These are phyloP conservation scores for Machaerirhynchus nigripectus DNA, from an alignment of 2,113 vertebrate genomes.

Conservation along the genomic window DNA sequence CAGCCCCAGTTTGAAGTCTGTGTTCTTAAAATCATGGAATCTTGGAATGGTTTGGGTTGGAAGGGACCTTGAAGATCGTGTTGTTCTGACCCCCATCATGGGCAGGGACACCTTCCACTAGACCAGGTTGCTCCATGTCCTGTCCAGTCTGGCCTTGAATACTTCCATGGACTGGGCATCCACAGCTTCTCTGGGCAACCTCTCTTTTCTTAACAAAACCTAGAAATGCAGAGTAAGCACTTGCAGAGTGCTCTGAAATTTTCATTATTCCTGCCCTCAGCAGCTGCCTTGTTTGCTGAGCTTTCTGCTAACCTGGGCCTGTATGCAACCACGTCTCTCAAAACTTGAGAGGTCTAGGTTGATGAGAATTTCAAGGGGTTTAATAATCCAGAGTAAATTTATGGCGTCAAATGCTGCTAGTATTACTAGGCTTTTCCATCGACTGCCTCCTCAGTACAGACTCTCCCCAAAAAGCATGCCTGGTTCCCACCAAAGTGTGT, in stretches of 20 bases:
- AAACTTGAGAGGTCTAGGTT: background rate
- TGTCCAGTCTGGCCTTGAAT: background rate
- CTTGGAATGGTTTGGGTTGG: background rate
- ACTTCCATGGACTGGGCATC: background rate
- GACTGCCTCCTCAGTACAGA: background rate
- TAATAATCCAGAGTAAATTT: background rate
- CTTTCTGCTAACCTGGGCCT: background rate
- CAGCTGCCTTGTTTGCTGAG: background rate
- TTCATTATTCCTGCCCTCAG: rapidly evolving
- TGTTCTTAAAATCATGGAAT: background rate
- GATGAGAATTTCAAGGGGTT: background rate
- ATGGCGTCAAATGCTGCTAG: background rate
- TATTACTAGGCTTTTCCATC: background rate
- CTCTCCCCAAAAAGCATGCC: background rate
- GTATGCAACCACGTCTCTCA: background rate
- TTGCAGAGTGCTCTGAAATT: background rate
- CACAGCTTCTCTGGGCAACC: background rate
- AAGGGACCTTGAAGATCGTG: background rate
- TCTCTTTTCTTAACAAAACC: background rate
- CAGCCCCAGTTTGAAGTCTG: background rate
- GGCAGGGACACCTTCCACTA: background rate
- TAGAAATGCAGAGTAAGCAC: background rate
- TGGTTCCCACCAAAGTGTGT: background rate
- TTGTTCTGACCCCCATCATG: background rate
- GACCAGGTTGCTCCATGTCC: background rate